Evolutionary conservation across 2,113 vertebrate species (phyloP), one percentile per base, ranked within the genome.

Genomic region (Probosciger aterrimus): DNA sequence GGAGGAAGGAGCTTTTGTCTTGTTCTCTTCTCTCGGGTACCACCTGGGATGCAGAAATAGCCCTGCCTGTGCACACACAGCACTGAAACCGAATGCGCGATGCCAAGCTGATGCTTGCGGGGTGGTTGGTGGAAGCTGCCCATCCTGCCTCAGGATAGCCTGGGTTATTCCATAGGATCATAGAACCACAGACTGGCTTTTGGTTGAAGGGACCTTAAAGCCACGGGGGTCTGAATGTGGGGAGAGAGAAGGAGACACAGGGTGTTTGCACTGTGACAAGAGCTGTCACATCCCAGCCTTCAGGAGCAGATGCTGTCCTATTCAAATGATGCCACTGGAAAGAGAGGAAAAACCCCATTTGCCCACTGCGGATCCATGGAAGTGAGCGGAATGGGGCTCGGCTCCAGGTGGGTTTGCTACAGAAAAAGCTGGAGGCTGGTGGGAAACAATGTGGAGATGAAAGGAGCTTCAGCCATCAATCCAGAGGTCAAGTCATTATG

Each of bases 391-490:
- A 59, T 59, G n/a, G 33, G 43, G 82, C 53, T 71, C 44, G 3
- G 84, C 50, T 19, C 62, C 4, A 16, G 91, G 85, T 68, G 76
- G 81, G 68, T 83, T 88, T 3, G 67, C 80, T 76, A 18, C 35
- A 63, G 91, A 43, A 85, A 52, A 86, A 76, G 75, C 87, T 86
- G 95, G 43, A 78, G 90, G 33, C 71, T 82, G 91, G 55, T 67
- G 71, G 73, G 84, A 57, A 91, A 52, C 81, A 44, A 65, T 14
- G 76, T 25, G 73, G 11, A 20, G 88, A 52, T 59, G 88, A 84
- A 93, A 89, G 75, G 64, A 76, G 91, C 85, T 84, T 90, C 82
- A 83, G 94, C 85, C 82, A 19, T 92, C 59, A 90, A 93, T 83
- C 82, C 53, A 13, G 82, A 90, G 91, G 93, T 93, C 91, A 90